A percentile compares a stretch with the other conserved stretches of the same genome.
Conservation (phyloP, 1,140 invertebrate genomes). For the Drosophila leontia region DNA sequence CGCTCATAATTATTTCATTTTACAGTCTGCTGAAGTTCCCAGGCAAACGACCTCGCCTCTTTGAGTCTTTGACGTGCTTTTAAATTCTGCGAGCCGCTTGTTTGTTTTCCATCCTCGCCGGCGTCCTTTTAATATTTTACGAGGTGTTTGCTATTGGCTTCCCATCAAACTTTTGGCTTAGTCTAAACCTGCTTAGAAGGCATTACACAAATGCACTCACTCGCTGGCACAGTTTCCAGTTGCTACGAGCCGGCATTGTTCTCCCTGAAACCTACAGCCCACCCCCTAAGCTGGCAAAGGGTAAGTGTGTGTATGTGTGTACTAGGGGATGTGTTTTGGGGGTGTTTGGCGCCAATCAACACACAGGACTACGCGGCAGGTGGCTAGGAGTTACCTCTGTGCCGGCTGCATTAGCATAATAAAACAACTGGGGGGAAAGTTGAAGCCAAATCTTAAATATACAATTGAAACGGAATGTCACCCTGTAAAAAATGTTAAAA, state of each 20-base stretch:
- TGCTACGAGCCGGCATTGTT: conserved; percentile 51
- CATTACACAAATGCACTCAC: conserved; percentile 75
- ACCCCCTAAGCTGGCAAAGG: background rate
- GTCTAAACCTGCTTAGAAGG: conserved; percentile 71
- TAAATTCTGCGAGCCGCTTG: conserved; percentile 41
- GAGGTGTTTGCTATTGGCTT: conserved; percentile 58
- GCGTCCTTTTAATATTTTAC: conserved; percentile 42
- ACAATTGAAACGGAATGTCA: background rate
- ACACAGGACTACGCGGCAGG: conserved; percentile 40
- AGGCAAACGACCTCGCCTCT: conserved; percentile 66
- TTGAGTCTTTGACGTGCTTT: conserved; percentile 38
- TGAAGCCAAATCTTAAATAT: background rate
- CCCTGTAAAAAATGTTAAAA: conserved; percentile 1
- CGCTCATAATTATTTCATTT: conserved; percentile 81
- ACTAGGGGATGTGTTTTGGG: conserved; percentile 4
- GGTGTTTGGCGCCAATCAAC: conserved; percentile 55
- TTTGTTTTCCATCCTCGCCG: conserved; percentile 24
- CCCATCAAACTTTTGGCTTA: conserved; percentile 46
- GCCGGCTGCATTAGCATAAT: conserved; percentile 70
- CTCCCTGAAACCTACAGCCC: background rate
- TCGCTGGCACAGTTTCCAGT: conserved; percentile 67
- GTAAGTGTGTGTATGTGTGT: conserved; percentile 11
- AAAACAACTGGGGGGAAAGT: conserved; percentile 41
- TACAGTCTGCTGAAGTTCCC: conserved; percentile 80
- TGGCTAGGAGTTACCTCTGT: conserved; percentile 26